Conservation (phyloP, 2,113 vertebrate species). For the Cathartes aura region DNA sequence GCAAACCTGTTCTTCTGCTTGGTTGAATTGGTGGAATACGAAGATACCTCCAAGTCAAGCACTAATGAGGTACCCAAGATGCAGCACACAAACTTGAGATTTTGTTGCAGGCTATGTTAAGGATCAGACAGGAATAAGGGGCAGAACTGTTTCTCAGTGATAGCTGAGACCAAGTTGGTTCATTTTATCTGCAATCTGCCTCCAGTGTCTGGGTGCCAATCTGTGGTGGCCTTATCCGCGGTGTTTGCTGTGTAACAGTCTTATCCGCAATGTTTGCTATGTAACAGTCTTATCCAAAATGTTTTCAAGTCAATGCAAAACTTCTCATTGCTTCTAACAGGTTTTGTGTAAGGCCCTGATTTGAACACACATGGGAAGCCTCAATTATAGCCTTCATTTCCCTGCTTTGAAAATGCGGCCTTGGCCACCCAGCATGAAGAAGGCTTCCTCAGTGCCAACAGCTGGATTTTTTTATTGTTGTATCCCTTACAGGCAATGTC, state of each 20-base stretch:
- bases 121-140: background rate
- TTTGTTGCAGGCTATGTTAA: background rate
- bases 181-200: background rate
- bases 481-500: background rate
- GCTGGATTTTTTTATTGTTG: background rate
- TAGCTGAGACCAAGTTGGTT: background rate
- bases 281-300: background rate
- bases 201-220: background rate
- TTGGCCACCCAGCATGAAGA: conserved; percentile 11
- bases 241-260: background rate
- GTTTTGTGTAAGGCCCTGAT: background rate
- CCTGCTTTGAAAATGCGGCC: background rate
- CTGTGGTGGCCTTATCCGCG: background rate
- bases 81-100: background rate
- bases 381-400: background rate
- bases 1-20: background rate
- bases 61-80: background rate
- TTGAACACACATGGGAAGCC: background rate
- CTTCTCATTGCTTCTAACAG: background rate
- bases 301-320: conserved; percentile 4
- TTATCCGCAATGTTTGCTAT: background rate
- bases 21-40: background rate
- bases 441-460: background rate
- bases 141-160: background rate
- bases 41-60: background rate